phyloP scores from a whole-genome alignment of 2,888 invertebrate genomes.

The Hyalella azteca region DNA sequence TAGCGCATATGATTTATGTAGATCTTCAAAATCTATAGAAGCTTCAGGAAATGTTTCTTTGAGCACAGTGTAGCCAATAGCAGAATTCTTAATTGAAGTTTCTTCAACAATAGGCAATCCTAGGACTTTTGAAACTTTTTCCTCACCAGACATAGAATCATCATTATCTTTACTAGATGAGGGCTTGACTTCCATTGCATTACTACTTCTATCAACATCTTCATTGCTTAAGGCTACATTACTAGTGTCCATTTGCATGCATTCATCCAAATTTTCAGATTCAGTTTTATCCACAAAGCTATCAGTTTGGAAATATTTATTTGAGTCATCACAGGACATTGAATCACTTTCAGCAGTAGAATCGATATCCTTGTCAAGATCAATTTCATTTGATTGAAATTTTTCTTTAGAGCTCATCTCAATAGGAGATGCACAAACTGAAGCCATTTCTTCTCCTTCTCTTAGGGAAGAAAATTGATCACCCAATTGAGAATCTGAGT shows the following conservation, averaged over 20 bases:
- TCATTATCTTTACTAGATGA: constrained; percentile 17
- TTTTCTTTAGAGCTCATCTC: constrained; percentile 70
- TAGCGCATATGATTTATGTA: constrained; percentile 47
- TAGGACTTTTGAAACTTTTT: neutral
- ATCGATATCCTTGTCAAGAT: constrained; percentile 87
- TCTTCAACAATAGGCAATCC: neutral
- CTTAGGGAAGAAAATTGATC: neutral
- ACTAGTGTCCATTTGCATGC: neutral
- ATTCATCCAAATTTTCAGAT: constrained; percentile 62
- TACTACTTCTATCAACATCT: constrained; percentile 39
- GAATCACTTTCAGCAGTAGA: constrained; percentile 66
- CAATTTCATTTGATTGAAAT: constrained; percentile 75
- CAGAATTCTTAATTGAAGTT: neutral
- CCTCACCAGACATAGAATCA: neutral
- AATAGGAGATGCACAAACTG: constrained; percentile 28
- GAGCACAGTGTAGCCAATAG: neutral
- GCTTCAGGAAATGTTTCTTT: constrained; percentile 2
- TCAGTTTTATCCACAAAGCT: constrained; percentile 61
- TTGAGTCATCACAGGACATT: constrained; percentile 11
- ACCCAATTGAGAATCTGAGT: neutral
- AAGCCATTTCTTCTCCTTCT: constrained; percentile 23
- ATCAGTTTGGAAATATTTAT: constrained; percentile 9
- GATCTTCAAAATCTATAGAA: constrained; percentile 47
- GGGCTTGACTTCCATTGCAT: neutral
- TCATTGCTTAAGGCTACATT: no score